phyloP scores from a whole-genome alignment of 2,888 invertebrate genomes.

The Drosophila subquinaria region DNA sequence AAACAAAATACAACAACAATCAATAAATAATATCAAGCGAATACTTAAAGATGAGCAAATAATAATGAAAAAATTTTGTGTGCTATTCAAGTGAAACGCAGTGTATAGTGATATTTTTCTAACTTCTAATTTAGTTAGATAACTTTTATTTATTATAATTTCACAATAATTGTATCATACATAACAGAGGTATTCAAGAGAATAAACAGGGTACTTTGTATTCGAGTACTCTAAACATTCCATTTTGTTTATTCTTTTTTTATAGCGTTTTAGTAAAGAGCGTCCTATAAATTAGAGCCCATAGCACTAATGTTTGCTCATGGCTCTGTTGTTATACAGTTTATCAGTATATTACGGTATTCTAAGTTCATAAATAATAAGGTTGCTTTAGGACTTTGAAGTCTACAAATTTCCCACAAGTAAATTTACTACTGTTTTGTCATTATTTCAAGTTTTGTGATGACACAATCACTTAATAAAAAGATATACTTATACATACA shows the following conservation, averaged over 20 bases:
- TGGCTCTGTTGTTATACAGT: constrained; percentile 17
- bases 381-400: constrained; percentile 1
- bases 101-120: neutral
- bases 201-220: neutral
- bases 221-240: neutral
- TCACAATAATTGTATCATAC: neutral
- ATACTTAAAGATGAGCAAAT: too few species aligned
- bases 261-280: constrained; percentile 8
- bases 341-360: constrained; percentile 5
- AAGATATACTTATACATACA: too few species aligned
- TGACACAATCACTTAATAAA: constrained; percentile 20
- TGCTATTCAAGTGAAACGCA: too few species aligned
- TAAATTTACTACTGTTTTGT: constrained; percentile 8
- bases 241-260: constrained; percentile 3
- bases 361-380: constrained; percentile 29
- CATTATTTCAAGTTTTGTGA: constrained; percentile 8
- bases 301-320: constrained; percentile 23
- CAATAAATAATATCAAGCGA: too few species aligned
- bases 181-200: neutral
- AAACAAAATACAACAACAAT: too few species aligned
- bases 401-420: constrained; percentile 5
- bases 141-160: neutral
- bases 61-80: too few species aligned
- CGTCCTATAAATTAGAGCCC: constrained; percentile 20
- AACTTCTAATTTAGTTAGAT: neutral